Evolutionary conservation across 2,888 invertebrate species (phyloP).

Genomic region (Andrena praecox): DNA sequence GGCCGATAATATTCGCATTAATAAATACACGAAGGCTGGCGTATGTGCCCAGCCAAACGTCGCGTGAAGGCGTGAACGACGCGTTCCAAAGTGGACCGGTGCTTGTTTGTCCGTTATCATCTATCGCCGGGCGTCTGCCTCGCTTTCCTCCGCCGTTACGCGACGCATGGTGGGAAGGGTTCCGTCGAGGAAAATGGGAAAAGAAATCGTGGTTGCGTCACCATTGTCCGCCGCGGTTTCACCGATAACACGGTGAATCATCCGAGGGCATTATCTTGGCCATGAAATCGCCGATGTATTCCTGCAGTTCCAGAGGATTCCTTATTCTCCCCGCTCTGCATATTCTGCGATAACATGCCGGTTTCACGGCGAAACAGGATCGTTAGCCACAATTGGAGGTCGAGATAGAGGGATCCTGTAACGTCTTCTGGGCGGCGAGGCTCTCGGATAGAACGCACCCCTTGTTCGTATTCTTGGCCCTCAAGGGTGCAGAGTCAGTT

Average conservation of each 20-base stretch:
- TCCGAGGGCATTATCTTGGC: conserved; percentile 9
- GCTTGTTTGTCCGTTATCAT: conserved; percentile 1
- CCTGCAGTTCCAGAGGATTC: background rate
- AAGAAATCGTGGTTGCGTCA: conserved; percentile 39
- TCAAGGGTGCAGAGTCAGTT: background rate
- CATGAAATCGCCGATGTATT: conserved; percentile 1
- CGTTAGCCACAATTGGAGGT: too few species aligned
- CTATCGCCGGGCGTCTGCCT: conserved; percentile 3
- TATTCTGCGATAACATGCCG: background rate
- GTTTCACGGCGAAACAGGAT: background rate
- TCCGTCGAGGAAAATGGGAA: conserved; percentile 1
- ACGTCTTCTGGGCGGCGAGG: background rate
- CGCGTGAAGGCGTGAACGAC: conserved; percentile 24
- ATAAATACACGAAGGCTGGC: background rate
- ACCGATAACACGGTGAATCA: conserved; percentile 32
- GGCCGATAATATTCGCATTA: conserved; percentile 23
- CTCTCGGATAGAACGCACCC: background rate
- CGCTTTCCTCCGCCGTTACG: conserved; percentile 3
- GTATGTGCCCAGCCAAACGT: conserved; percentile 8
- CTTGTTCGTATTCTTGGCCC: conserved; percentile 16
- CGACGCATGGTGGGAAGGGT: conserved; percentile 12
- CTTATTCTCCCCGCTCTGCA: background rate
- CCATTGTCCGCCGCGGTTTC: background rate
- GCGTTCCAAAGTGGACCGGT: background rate
- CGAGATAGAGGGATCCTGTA: too few species aligned